Base-by-base conservation (phyloP, 2,797 vertebrate species). In the Microctenopoma stevenorrisi region DNA sequence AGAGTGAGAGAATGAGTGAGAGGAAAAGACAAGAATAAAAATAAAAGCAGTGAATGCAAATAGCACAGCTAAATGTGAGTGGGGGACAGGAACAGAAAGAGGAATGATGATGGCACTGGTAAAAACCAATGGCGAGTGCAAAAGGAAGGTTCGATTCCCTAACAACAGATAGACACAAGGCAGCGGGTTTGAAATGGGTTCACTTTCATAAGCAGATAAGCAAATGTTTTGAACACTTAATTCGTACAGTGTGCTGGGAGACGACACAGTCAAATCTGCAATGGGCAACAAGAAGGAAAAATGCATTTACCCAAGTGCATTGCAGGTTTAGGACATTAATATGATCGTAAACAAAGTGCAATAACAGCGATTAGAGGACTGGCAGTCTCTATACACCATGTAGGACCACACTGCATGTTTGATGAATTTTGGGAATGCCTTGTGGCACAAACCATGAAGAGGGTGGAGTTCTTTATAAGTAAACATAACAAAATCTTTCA, bases 1-100 rank as follows among this genome's bases (percentile, higher is more conserved):
- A 95, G 95, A 96, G 96, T 94, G 94, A 95, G 95, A 96, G 95
- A 92, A 95, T 95, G 94, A 95, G 95, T 95, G 94, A 95, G 95
- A 95, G 93, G 94, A 93, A 93, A 66, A 94, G 57, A 87, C 91
- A 92, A 78, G 71, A 76, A 83, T 66, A 79, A 76, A 73, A 86
- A 81, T 40, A 62, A 86, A 88, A 82, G 40, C 79, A 84, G 77
- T 86, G 80, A 83, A 78, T 80, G 77, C 81, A 86, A 86, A 64
- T 76, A 59, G 74, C 78, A 84, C 75, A 76, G 73, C 71, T 78
- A 86, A 46, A 89, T 64, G 57, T 79, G 82, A 83, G 74, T 49
- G 38, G 25, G 56, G 65, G 56, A 54, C 47, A 62, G 89, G 91
- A 90, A 90, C 42, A 88, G 67, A 81, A 75, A 50, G 40, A 70